Evolutionary conservation across 2,113 vertebrate genomes (phyloP).

Genomic region (Osmerus eperlanus): DNA sequence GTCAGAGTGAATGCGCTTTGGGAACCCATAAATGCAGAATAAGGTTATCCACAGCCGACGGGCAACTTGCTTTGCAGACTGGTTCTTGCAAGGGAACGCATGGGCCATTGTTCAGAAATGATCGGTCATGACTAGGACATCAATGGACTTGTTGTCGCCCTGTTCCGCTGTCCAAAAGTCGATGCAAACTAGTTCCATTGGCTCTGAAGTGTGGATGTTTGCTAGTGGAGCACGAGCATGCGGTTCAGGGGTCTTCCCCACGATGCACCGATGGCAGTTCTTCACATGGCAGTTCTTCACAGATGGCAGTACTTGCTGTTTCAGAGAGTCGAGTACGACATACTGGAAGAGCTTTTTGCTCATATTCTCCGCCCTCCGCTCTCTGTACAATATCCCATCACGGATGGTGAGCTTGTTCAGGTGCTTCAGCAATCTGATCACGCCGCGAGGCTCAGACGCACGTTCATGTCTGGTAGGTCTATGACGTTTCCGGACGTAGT

Average conservation of each 20-base stretch:
- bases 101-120: slow-evolving; percentile 9
- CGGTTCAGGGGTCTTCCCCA: slow-evolving; percentile 27
- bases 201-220: slow-evolving; percentile 10
- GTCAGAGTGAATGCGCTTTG: background rate
- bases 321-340: background rate
- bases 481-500: background rate
- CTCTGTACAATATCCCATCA: background rate
- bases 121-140: slow-evolving; percentile 19
- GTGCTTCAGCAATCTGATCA: background rate
- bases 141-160: background rate
- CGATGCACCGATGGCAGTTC: slow-evolving; percentile 14
- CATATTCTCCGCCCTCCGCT: too few relatives aligned
- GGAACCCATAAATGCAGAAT: slow-evolving; percentile 9
- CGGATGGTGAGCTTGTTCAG: slow-evolving; percentile 3
- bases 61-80: slow-evolving; percentile 22
- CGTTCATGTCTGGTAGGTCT: slow-evolving; percentile 7
- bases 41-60: background rate
- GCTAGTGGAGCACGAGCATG: slow-evolving; percentile 15
- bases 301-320: background rate
- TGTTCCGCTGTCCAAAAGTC: slow-evolving; percentile 16
- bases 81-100: slow-evolving; percentile 19
- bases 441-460: background rate
- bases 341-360: background rate
- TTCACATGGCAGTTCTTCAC: background rate
- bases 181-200: slow-evolving; percentile 19